Conservation (phyloP, 2,113 vertebrate genomes). For the Vireo altiloquus region DNA sequence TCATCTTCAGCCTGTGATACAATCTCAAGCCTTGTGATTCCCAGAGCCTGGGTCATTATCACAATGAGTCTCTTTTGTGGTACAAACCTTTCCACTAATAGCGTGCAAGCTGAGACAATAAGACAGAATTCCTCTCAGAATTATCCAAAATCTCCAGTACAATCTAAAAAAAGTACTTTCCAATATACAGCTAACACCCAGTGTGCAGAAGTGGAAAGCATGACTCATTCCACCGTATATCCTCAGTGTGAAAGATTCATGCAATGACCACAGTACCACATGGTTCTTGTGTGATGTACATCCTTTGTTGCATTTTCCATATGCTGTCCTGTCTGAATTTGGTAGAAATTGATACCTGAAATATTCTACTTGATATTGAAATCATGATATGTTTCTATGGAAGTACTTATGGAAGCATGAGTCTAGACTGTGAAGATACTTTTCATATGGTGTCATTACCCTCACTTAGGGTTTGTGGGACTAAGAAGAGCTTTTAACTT, state of each 20-base stretch:
- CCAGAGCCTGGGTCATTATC: neutral
- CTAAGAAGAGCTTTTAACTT: neutral
- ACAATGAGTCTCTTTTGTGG: fast-evolving
- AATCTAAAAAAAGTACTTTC: neutral
- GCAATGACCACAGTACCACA: no score
- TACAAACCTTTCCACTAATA: neutral
- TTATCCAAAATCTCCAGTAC: neutral
- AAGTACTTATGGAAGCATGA: neutral
- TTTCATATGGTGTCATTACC: neutral
- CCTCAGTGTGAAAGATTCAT: neutral
- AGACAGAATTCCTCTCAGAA: neutral
- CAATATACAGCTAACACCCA: neutral
- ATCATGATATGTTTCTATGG: neutral
- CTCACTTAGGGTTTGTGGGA: neutral
- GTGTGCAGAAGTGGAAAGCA: neutral
- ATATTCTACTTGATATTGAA: neutral
- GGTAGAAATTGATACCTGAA: neutral
- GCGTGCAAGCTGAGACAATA: neutral
- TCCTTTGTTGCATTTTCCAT: neutral
- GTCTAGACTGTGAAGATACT: neutral
- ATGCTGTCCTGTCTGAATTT: neutral
- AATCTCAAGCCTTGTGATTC: neutral
- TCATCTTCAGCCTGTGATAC: neutral
- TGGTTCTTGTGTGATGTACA: neutral
- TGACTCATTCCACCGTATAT: neutral